Evolutionary conservation across 2,888 invertebrate species (phyloP).

Genomic region (Autographa gamma): DNA sequence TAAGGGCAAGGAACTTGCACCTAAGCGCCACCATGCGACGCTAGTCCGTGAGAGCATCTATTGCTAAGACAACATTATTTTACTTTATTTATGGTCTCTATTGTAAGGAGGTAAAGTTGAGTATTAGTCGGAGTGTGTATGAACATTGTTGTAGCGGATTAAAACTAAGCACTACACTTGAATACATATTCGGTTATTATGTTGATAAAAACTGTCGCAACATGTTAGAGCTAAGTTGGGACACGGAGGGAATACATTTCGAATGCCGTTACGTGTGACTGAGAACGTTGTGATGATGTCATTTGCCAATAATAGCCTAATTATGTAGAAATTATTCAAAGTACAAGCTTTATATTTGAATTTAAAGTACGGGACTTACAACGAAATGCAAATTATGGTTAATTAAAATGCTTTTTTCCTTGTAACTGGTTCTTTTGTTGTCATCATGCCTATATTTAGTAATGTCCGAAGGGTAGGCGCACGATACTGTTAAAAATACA

Average conservation of each 20-base stretch:
- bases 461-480: background rate
- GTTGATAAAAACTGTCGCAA: conserved; percentile 81
- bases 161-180: conserved; percentile 74
- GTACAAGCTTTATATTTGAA: conserved; percentile 38
- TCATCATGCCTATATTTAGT: background rate
- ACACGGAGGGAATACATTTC: conserved; percentile 67
- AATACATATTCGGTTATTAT: conserved; percentile 86
- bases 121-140: conserved; percentile 42
- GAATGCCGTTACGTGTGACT: conserved; percentile 62
- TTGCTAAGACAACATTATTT: conserved; percentile 56
- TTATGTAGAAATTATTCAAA: conserved; percentile 46
- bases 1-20: conserved; percentile 67
- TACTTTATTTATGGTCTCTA: conserved; percentile 56
- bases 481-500: background rate
- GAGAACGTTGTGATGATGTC: conserved; percentile 53
- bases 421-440: background rate
- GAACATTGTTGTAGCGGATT: conserved; percentile 54
- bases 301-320: conserved; percentile 53
- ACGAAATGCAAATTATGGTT: conserved; percentile 38
- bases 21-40: conserved; percentile 68
- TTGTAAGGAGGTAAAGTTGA: conserved; percentile 58
- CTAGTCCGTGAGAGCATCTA: conserved; percentile 76
- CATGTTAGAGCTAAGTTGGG: conserved; percentile 71
- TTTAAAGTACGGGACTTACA: conserved; percentile 39
- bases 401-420: conserved; percentile 27